Conservation (phyloP, 1,140 invertebrate species). For the Odontomachus brunneus region DNA sequence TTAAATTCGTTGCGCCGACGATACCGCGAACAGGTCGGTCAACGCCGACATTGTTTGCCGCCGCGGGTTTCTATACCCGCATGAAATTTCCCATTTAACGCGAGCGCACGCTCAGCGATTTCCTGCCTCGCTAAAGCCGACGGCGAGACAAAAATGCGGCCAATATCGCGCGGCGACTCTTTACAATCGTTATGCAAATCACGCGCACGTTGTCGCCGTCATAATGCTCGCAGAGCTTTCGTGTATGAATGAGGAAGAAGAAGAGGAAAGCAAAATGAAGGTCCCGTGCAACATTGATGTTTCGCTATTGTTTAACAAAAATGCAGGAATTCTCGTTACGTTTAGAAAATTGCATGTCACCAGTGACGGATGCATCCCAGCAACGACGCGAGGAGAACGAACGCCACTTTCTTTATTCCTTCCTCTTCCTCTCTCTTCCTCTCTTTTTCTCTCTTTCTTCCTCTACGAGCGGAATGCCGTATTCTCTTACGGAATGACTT, state of each 20-base stretch:
- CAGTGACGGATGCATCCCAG: slow-evolving; percentile 13
- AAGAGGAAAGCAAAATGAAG: slow-evolving; percentile 1
- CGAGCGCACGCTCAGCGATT: slow-evolving; percentile 2
- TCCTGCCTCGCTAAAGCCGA: slow-evolving; percentile 12
- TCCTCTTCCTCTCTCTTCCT: too few relatives aligned
- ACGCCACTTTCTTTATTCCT: slow-evolving; percentile 22
- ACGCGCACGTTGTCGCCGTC: slow-evolving; percentile 13
- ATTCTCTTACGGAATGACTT: slow-evolving; percentile 29
- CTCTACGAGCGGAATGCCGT: neutral
- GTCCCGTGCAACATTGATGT: neutral
- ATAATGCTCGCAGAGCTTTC: neutral
- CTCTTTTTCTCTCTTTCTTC: too few relatives aligned
- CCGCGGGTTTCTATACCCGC: slow-evolving; percentile 11
- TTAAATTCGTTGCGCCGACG: slow-evolving; percentile 42
- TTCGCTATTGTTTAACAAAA: slow-evolving; percentile 47
- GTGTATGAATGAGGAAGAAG: neutral
- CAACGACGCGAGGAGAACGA: slow-evolving; percentile 16
- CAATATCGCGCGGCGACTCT: slow-evolving; percentile 10
- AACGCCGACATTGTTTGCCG: neutral
- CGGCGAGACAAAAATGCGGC: neutral
- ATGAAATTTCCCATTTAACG: slow-evolving; percentile 57
- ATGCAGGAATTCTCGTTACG: slow-evolving; percentile 24
- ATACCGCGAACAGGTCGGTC: slow-evolving; percentile 10
- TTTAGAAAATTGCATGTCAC: slow-evolving; percentile 34
- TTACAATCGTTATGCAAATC: neutral